Conservation (phyloP, 2,797 vertebrate genomes). For the Enteromius paludinosus region DNA sequence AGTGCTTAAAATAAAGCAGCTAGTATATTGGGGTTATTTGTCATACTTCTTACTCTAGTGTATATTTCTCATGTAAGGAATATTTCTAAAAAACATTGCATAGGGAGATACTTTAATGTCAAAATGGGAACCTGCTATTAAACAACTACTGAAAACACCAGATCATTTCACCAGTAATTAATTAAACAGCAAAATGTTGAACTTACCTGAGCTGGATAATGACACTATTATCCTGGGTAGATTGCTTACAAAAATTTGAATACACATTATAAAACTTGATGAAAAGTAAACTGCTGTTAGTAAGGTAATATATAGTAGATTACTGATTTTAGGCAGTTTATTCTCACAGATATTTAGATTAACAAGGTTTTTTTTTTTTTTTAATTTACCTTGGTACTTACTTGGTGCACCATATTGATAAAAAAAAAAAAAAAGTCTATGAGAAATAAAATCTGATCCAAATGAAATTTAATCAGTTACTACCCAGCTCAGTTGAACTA, state of each 20-base stretch:
- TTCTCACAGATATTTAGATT: not conserved
- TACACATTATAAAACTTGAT: not conserved
- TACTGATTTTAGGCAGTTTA: not conserved
- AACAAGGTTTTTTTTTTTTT: no score
- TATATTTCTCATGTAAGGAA: not conserved
- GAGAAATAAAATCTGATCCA: not conserved
- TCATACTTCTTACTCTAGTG: not conserved
- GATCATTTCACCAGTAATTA: not conserved
- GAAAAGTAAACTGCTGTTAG: not conserved
- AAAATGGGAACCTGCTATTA: not conserved
- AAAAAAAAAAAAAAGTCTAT: not conserved
- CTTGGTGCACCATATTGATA: not conserved
- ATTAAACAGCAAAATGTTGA: not conserved
- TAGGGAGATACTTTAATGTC: not conserved
- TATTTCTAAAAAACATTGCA: not conserved
- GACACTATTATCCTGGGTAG: not conserved
- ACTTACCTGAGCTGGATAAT: not conserved
- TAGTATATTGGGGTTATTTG: not conserved
- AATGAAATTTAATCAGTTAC: not conserved
- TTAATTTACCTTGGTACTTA: no score
- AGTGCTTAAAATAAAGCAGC: not conserved
- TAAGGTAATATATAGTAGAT: not conserved
- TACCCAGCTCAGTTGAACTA: not conserved
- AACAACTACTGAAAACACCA: not conserved
- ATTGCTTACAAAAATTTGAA: not conserved